Evolutionary conservation across 2,797 vertebrate species (phyloP).

Genomic region (Podarcis lilfordi): DNA sequence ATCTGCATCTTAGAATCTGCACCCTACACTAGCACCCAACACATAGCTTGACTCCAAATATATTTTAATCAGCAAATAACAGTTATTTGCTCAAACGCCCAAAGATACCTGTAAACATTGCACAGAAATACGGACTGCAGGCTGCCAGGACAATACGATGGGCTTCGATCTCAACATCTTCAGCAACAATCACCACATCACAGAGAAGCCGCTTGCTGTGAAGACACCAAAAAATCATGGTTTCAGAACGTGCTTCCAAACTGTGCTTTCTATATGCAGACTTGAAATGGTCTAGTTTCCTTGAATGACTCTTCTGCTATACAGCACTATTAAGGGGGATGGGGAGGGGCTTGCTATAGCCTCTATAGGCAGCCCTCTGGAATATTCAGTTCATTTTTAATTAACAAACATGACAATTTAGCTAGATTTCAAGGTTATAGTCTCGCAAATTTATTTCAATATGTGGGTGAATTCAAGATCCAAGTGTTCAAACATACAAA

Average conservation of each 20-base stretch:
- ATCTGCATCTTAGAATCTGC: background rate
- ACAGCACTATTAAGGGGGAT: background rate
- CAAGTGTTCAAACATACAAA: background rate
- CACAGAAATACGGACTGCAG: slow-evolving; percentile 97
- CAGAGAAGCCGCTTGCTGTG: slow-evolving; percentile 92
- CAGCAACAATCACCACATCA: slow-evolving; percentile 93
- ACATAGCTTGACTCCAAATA: background rate
- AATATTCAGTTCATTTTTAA: background rate
- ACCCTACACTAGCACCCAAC: background rate
- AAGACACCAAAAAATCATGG: slow-evolving; percentile 65
- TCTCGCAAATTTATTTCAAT: background rate
- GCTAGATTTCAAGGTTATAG: background rate
- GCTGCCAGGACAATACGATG: slow-evolving; percentile 93
- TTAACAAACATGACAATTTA: background rate
- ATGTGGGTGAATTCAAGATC: background rate
- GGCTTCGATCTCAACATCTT: slow-evolving; percentile 89
- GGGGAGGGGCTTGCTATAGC: background rate
- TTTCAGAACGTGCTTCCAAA: slow-evolving; percentile 15
- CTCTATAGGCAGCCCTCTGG: background rate
- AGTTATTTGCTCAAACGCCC: background rate
- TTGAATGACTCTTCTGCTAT: background rate
- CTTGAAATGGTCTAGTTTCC: background rate
- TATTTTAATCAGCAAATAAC: background rate
- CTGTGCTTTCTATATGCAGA: background rate
- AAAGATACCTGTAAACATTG: slow-evolving; percentile 95